Percentiles rank a stretch among this genome's conserved stretches.
phyloP scores from a whole-genome alignment of 2,113 vertebrate genomes.

The Bubo scandiacus region DNA sequence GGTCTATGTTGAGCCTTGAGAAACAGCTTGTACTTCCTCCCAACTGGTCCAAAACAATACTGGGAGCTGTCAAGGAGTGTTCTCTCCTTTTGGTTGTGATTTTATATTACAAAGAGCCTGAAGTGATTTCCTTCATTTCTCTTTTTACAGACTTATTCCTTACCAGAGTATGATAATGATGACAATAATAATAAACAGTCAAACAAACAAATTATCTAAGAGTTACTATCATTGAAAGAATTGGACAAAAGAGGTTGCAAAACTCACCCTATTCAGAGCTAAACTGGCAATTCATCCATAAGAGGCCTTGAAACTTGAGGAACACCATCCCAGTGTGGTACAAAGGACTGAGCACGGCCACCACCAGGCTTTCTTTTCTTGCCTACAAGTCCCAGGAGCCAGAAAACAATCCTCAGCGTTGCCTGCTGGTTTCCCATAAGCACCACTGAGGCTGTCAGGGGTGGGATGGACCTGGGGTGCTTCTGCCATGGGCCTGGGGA shows the following conservation, averaged over 20 bases:
- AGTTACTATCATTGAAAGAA: neutral
- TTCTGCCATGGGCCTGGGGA: neutral
- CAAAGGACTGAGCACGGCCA: accelerated
- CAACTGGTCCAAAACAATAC: neutral
- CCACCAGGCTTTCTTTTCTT: neutral
- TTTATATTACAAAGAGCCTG: neutral
- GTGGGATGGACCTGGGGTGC: neutral
- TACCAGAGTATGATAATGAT: neutral
- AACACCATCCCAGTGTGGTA: neutral
- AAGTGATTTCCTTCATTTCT: neutral
- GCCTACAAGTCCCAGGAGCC: neutral
- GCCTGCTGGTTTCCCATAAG: neutral
- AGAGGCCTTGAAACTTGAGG: neutral
- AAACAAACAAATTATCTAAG: neutral
- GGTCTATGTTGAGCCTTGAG: neutral
- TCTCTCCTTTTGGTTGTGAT: neutral
- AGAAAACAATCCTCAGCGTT: neutral
- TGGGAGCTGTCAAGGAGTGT: neutral
- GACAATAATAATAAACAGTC: neutral
- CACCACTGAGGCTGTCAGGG: neutral
- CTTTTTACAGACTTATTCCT: neutral
- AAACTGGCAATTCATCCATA: neutral
- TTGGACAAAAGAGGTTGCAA: neutral
- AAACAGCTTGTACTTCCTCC: neutral
- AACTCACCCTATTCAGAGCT: neutral